Conservation (phyloP, 1,140 invertebrate species). For the Adelges cooleyi region DNA sequence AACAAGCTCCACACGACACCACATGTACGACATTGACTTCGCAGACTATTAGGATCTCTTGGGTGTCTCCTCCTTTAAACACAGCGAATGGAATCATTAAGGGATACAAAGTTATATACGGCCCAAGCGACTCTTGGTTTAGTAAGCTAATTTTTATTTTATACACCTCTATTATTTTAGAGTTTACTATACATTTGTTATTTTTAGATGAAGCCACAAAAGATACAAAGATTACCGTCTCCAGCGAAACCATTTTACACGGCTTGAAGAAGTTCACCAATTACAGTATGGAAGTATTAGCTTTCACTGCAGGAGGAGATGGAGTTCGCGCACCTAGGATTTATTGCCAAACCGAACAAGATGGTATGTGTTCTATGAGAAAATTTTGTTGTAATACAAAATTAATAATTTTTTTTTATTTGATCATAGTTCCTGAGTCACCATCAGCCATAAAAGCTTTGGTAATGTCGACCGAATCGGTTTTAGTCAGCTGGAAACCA, state of each 20-base stretch:
- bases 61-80: constrained; percentile 78
- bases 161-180: not conserved
- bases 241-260: constrained; percentile 83
- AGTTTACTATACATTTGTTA: constrained; percentile 30
- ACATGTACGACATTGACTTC: constrained; percentile 83
- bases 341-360: constrained; percentile 89
- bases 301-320: constrained; percentile 90
- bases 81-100: constrained; percentile 90
- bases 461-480: constrained; percentile 79
- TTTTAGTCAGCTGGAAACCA: constrained; percentile 85
- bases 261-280: constrained; percentile 91
- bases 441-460: constrained; percentile 85
- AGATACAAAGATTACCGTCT: constrained; percentile 79
- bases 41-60: constrained; percentile 83
- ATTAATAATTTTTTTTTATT: not conserved
- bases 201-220: constrained; percentile 74
- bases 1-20: constrained; percentile 82
- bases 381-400: not conserved
- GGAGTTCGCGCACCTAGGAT: constrained; percentile 78
- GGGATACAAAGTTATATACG: constrained; percentile 92
- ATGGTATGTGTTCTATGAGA: constrained; percentile 58
- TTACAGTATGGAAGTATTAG: constrained; percentile 91
- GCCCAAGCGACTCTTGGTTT: constrained; percentile 82
- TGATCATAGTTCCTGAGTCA: constrained; percentile 68
- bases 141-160: constrained; percentile 46